phyloP scores from a whole-genome alignment of 1,140 invertebrate species.

The Calliopsis andreniformis region DNA sequence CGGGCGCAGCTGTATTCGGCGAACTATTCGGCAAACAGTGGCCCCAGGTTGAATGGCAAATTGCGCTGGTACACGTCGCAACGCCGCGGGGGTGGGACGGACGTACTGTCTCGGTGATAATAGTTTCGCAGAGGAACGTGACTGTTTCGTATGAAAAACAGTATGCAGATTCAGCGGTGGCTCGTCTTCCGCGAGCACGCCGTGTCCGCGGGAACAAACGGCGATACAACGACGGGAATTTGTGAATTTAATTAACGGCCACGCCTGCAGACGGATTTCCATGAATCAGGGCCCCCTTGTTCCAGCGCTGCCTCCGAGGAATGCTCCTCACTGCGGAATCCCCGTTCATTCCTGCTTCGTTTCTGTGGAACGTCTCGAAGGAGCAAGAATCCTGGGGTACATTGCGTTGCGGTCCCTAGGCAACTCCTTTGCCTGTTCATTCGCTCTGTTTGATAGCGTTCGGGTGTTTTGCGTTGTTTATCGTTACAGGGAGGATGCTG shows the following conservation, averaged over 20 bases:
- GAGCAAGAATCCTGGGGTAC: background rate
- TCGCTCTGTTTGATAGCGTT: too few species aligned
- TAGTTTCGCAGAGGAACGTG: background rate
- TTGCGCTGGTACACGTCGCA: background rate
- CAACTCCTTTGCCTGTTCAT: too few species aligned
- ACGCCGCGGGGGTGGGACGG: background rate
- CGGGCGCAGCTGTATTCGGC: slow-evolving; percentile 11
- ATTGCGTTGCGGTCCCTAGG: too few species aligned
- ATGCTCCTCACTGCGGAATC: background rate
- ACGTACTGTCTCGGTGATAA: slow-evolving; percentile 3
- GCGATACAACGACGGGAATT: too few species aligned
- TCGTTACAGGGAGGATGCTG: too few species aligned
- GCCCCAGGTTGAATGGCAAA: slow-evolving; percentile 23
- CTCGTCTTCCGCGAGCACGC: too few species aligned
- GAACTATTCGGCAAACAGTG: slow-evolving; percentile 39
- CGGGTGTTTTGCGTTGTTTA: too few species aligned
- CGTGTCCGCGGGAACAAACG: too few species aligned
- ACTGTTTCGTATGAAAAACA: slow-evolving; percentile 6
- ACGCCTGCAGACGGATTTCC: background rate
- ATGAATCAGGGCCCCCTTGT: background rate
- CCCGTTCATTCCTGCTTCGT: too few species aligned
- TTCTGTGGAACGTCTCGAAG: background rate
- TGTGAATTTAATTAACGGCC: too few species aligned
- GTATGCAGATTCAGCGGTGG: background rate
- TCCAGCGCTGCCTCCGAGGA: background rate